Evolutionary conservation across 1,140 invertebrate genomes (phyloP), one percentile per base, ranked within the genome.

Genomic region (Cecropterus lyciades): DNA sequence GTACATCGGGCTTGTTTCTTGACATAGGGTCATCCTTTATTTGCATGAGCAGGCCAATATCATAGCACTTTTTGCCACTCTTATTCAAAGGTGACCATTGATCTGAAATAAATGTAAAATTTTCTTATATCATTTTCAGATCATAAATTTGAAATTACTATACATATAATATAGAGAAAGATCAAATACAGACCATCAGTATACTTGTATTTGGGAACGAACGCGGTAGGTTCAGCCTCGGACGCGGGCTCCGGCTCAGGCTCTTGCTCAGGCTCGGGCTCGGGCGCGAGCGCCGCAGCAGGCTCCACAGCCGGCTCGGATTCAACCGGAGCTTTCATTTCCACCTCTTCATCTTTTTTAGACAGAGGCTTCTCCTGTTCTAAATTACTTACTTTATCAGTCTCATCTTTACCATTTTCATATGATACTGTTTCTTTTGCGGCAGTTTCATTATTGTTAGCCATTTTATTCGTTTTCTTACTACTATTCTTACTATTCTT

Each of bases 41-140:
- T 71, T 94, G 93, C 73, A 97, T 92, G 1, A 98, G 89, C 73
- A 98, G 96, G 7, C 97, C 95, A 48, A 96, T 92, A 65, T 96
- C 95, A 86, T 98, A 98, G 30, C 94, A 93, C 82, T 96, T 98
- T 82, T 96, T 97, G 0, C 97, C 97, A 73, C 93, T 93, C 10
- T 93, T 95, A 87, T 98, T 97, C 13, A 95, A 79, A 7, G 97
- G 97, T 69, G 96, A 96, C 97, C 97, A 98, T 91, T 98, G 97
- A 79, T 96, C 96, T 89, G 63, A 75, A 80, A 69, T 11, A 48
- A 65, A 33, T 33, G 8, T 42, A 20, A 42, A 15, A n/a, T 24
- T 13, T 5, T 40, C n/a, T 2, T 13, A n/a, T 8, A 11, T 2
- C 7, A 1, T 33, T 46, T 7, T 24, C 5, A 3, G 20, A 24